These are phyloP conservation scores for Neoascia interrupta DNA, from an alignment of 2,888 invertebrate genomes.

Conservation along the genomic window DNA sequence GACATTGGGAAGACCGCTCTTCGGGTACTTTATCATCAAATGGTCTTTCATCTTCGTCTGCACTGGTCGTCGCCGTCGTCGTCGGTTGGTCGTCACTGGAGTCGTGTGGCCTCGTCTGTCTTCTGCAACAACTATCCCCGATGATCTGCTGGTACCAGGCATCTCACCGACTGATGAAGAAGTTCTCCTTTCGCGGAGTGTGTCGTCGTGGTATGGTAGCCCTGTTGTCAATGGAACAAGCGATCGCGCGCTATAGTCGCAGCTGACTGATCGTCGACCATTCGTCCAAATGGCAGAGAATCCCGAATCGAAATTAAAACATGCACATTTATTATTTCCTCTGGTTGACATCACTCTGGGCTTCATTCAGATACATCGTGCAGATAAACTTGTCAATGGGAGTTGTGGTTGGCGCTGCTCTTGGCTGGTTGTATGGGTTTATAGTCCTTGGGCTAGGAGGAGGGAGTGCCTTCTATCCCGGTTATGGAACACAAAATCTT, in stretches of 20 bases:
- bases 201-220: too few species aligned
- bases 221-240: constrained; percentile 25
- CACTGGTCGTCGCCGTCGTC: background rate
- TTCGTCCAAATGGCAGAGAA: constrained; percentile 61
- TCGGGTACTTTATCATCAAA: constrained; percentile 58
- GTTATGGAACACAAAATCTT: constrained; percentile 21
- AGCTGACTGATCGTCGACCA: constrained; percentile 56
- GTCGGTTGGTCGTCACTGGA: constrained; percentile 45
- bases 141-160: background rate
- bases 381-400: constrained; percentile 72
- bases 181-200: constrained; percentile 52
- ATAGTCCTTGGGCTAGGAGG: too few species aligned
- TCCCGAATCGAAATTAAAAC: constrained; percentile 70
- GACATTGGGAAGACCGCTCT: constrained; percentile 34
- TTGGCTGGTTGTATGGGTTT: too few species aligned
- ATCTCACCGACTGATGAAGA: constrained; percentile 52
- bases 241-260: constrained; percentile 34
- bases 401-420: constrained; percentile 54
- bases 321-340: constrained; percentile 72
- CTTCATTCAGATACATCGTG: constrained; percentile 71
- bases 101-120: constrained; percentile 65
- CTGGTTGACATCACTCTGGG: constrained; percentile 71
- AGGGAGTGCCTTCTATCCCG: background rate
- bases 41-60: constrained; percentile 61
- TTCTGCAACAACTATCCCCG: constrained; percentile 2